These are phyloP conservation scores for Caenorhabditis brenneri DNA, from an alignment of 1,140 invertebrate genomes.

Conservation along the genomic window DNA sequence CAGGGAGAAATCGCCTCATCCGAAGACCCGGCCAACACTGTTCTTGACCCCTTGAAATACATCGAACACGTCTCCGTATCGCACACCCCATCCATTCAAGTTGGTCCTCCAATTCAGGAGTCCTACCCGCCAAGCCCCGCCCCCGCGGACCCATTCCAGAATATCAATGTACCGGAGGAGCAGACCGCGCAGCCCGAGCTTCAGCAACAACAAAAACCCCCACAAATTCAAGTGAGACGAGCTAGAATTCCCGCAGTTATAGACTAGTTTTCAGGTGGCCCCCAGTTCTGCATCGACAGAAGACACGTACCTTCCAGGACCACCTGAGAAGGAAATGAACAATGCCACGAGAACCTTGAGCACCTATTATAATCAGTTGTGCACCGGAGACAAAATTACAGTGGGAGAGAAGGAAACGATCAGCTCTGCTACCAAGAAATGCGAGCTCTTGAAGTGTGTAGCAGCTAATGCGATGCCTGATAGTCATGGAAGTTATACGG, in stretches of 20 bases:
- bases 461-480: background rate
- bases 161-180: background rate
- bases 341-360: background rate
- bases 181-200: background rate
- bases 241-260: background rate
- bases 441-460: constrained; percentile 20
- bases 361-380: constrained; percentile 32
- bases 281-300: constrained; percentile 31
- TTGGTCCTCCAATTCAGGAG: background rate
- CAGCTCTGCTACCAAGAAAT: constrained; percentile 16
- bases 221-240: background rate
- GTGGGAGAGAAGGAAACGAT: constrained; percentile 25
- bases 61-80: constrained; percentile 20
- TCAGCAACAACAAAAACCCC: background rate
- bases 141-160: background rate
- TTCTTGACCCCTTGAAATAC: background rate
- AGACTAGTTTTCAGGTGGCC: background rate
- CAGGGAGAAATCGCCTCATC: constrained; percentile 7
- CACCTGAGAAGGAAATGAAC: background rate
- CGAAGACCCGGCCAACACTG: background rate
- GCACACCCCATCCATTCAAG: constrained; percentile 4
- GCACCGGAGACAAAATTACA: background rate
- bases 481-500: constrained; percentile 21
- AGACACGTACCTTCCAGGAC: constrained; percentile 37
- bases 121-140: background rate